phyloP scores from a whole-genome alignment of 1,140 invertebrate genomes.

The Phocides pigmalion region DNA sequence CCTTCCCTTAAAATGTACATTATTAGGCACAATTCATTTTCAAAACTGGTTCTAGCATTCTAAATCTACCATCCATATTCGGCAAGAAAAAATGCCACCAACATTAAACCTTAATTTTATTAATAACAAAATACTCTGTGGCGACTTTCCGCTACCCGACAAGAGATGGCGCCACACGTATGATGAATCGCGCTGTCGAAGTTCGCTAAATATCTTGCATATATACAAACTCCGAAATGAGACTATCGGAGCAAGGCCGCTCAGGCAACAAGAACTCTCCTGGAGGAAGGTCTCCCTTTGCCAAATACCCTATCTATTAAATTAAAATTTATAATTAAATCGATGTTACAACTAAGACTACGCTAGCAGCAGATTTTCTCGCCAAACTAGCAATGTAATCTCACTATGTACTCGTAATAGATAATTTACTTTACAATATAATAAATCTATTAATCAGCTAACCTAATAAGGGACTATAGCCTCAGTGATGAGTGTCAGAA shows the following conservation, averaged over 20 bases:
- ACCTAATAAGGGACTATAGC: slow-evolving; percentile 42
- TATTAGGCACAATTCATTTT: slow-evolving; percentile 77
- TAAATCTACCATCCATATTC: slow-evolving; percentile 54
- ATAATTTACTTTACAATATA: slow-evolving; percentile 14
- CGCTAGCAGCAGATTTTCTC: slow-evolving; percentile 7
- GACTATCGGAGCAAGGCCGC: too few relatives aligned
- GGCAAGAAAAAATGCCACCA: slow-evolving; percentile 43
- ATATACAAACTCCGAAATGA: too few relatives aligned
- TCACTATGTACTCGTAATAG: slow-evolving; percentile 7
- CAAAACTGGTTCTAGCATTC: slow-evolving; percentile 73
- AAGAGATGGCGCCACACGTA: too few relatives aligned
- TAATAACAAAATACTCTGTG: neutral
- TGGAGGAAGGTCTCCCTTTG: too few relatives aligned
- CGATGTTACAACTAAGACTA: slow-evolving; percentile 12
- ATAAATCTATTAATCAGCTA: slow-evolving; percentile 33
- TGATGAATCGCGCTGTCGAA: too few relatives aligned
- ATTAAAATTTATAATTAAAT: slow-evolving; percentile 22
- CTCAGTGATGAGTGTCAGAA: slow-evolving; percentile 42
- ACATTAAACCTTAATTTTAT: neutral
- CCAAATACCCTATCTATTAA: too few relatives aligned
- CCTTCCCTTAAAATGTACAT: slow-evolving; percentile 10
- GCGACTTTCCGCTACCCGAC: too few relatives aligned
- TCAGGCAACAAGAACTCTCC: too few relatives aligned
- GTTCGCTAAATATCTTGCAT: too few relatives aligned
- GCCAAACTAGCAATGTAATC: slow-evolving; percentile 5